Percentiles rank a stretch among this genome's conserved stretches.
Evolutionary conservation across 1,140 invertebrate species (phyloP).

Genomic region (Sesamia nonagrioides): DNA sequence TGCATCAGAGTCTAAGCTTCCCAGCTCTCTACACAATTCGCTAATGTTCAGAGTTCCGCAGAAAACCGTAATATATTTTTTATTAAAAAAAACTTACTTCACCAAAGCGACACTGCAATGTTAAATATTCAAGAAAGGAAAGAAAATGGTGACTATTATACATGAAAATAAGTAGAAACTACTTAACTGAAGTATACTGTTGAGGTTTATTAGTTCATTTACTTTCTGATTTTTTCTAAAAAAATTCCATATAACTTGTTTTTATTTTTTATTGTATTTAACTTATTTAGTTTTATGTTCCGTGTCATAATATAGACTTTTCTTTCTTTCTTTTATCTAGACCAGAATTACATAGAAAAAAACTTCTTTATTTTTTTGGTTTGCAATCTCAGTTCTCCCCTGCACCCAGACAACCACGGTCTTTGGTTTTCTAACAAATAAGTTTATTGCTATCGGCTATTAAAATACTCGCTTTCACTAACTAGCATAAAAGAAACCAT

Average conservation of each 20-base stretch:
- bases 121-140: not conserved
- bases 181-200: too few relatives aligned
- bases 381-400: conserved; percentile 60
- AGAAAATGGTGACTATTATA: not conserved
- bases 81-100: too few relatives aligned
- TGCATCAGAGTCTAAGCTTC: not conserved
- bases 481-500: conserved; percentile 57
- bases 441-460: conserved; percentile 71
- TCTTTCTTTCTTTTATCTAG: too few relatives aligned
- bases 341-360: not conserved
- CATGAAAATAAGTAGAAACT: not conserved
- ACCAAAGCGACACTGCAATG: not conserved
- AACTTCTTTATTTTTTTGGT: conserved; percentile 49
- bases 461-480: conserved; percentile 69
- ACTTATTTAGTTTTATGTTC: too few relatives aligned
- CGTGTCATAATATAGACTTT: too few relatives aligned
- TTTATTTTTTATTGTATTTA: too few relatives aligned
- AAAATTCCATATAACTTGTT: too few relatives aligned
- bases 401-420: conserved; percentile 66
- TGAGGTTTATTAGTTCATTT: too few relatives aligned
- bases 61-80: not conserved
- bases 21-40: not conserved
- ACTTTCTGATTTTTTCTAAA: too few relatives aligned
- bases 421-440: conserved; percentile 75
- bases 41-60: not conserved